A percentile compares a stretch with the other conserved stretches of the same genome.
These are phyloP conservation scores for Bombus cullumanus DNA, from an alignment of 1,140 invertebrate species.

Conservation along the genomic window DNA sequence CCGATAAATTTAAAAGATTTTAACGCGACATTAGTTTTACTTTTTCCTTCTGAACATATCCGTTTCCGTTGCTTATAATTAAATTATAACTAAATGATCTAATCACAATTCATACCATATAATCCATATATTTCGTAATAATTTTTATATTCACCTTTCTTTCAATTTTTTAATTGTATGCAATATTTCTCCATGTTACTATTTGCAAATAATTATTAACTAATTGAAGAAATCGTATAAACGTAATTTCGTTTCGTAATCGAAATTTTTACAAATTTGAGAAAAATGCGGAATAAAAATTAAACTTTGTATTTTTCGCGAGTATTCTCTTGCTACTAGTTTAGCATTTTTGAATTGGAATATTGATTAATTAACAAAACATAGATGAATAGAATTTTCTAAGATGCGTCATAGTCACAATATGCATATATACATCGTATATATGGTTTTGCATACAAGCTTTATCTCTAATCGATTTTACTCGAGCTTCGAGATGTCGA, in stretches of 20 bases:
- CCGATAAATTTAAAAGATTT: conserved; percentile 34
- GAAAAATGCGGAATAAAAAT: too few relatives aligned
- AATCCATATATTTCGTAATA: neutral
- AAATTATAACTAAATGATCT: neutral
- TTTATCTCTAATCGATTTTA: conserved; percentile 5
- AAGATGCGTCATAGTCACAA: neutral
- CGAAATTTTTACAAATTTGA: neutral
- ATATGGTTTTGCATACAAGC: neutral
- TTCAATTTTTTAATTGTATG: too few relatives aligned
- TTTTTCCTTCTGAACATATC: neutral
- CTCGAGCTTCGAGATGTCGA: conserved; percentile 25
- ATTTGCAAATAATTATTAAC: neutral
- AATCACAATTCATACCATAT: neutral
- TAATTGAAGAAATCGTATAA: neutral
- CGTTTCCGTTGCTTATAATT: neutral
- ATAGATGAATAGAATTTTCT: neutral
- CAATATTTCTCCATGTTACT: too few relatives aligned
- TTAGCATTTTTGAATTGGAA: too few relatives aligned
- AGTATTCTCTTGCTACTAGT: too few relatives aligned
- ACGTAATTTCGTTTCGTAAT: too few relatives aligned
- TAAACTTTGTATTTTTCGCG: too few relatives aligned
- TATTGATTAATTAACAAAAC: neutral
- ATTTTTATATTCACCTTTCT: neutral
- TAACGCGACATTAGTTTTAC: neutral
- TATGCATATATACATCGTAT: neutral